A percentile compares a stretch with the other conserved stretches of the same genome.
Evolutionary conservation across 2,888 invertebrate species (phyloP).

Genomic region (Physocephala rufipes): DNA sequence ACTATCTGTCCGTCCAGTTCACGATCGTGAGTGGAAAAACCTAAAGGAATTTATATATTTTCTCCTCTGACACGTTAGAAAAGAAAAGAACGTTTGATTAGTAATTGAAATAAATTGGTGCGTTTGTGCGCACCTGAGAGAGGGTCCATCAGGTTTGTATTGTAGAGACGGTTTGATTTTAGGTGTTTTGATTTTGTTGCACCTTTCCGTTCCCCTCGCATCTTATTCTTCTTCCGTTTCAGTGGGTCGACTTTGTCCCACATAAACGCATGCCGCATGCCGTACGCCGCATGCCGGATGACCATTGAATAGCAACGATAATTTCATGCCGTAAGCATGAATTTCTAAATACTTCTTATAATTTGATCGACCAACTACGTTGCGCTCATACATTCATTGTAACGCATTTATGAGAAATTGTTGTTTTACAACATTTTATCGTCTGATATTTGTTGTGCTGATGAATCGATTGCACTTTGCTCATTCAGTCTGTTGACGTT

Average conservation of each 20-base stretch:
- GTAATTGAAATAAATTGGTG: slow-evolving; percentile 16
- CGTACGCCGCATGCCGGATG: background rate
- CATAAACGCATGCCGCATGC: background rate
- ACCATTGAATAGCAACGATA: slow-evolving; percentile 17
- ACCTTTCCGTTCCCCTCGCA: background rate
- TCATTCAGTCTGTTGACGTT: background rate
- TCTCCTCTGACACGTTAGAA: background rate
- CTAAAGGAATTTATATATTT: slow-evolving; percentile 3
- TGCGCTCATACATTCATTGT: slow-evolving; percentile 1
- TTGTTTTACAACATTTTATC: slow-evolving; percentile 20
- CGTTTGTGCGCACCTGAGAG: background rate
- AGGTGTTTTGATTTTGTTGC: background rate
- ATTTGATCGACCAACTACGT: background rate
- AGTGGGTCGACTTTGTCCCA: background rate
- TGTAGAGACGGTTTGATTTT: background rate
- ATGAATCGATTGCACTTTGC: background rate
- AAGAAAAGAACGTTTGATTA: background rate
- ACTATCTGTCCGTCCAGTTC: background rate
- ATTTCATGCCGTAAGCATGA: slow-evolving; percentile 20
- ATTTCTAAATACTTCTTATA: slow-evolving; percentile 6
- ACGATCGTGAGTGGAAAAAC: slow-evolving; percentile 1
- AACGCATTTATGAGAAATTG: slow-evolving; percentile 28
- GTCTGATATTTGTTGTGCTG: background rate
- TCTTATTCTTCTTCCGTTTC: no score
- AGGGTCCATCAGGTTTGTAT: background rate